phyloP scores from a whole-genome alignment of 2,797 vertebrate species.

The Todus mexicanus region DNA sequence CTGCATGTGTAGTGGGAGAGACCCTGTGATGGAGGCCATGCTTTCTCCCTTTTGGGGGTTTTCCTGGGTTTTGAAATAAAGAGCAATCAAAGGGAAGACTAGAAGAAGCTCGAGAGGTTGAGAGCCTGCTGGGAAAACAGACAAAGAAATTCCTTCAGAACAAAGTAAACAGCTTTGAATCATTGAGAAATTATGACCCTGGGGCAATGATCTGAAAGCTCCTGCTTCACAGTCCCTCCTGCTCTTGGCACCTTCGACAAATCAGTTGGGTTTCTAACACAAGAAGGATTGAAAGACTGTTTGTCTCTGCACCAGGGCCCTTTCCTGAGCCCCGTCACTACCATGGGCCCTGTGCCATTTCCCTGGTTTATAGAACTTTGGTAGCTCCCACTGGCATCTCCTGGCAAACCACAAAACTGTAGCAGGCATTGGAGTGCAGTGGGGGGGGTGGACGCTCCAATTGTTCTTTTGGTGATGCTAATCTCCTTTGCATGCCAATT shows the following conservation, averaged over 20 bases:
- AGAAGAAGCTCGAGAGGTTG: background rate
- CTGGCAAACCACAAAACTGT: background rate
- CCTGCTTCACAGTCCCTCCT: background rate
- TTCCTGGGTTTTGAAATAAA: background rate
- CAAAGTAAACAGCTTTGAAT: background rate
- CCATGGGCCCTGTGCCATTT: background rate
- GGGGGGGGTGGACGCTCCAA: background rate
- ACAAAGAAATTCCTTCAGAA: background rate
- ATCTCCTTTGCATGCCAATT: background rate
- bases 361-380: background rate
- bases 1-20: background rate
- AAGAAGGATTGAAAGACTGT: background rate
- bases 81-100: background rate
- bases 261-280: background rate
- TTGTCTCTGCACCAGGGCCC: background rate
- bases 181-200: rapidly evolving
- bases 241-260: background rate
- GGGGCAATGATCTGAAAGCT: background rate
- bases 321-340: background rate
- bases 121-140: background rate
- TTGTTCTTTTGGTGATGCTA: background rate
- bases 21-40: background rate
- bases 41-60: background rate
- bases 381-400: background rate
- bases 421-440: background rate